Evolutionary conservation across 2,797 vertebrate species (phyloP), one percentile per base, ranked within the genome.

Genomic region (Poliocrania exsul): DNA sequence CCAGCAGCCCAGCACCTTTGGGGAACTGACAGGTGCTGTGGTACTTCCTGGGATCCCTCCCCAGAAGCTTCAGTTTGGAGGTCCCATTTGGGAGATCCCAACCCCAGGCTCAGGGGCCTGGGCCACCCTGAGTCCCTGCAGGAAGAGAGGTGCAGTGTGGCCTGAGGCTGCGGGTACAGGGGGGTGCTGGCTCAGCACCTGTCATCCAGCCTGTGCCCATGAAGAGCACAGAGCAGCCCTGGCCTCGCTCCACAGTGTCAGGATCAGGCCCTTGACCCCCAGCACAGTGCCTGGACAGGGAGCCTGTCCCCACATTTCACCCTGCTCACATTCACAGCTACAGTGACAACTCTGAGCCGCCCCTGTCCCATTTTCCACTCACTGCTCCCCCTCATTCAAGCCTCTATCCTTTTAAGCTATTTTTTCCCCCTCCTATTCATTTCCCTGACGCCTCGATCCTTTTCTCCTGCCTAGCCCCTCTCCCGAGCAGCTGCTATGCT

Each of bases 401-500:
- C 89, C 90, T 88, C 94, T 91, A 90, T 95, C 91, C 95, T 97
- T 96, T 96, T 86, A 95, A 97, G 97, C 95, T 86, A 82, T 89
- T 96, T 94, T 93, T 81, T 89, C 44, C 70, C 70, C 57, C 65
- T 94, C 90, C 97, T 97, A 98, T 98, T 98, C 97, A 98, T 96
- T 95, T 92, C 86, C 86, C 20, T 95, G 97, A 75, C 91, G 96
- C 97, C 97, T 96, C 96, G 54, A 80, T 93, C 96, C 96, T 96
- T 93, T 96, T 95, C 97, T 96, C 89, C 35, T 61, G 78, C 90
- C 95, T 40, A 91, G 96, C 86, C 94, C 90, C 97, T 97, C 98
- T 97, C 98, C 97, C 96, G 96, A 98, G 99, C 99, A 99, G 99
- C 99, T 99, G 99, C 98, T 99, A 99, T 99, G 99, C 98, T 99